These are phyloP conservation scores for Eutolmus rufibarbis DNA, from an alignment of 2,888 invertebrate genomes.

Conservation along the genomic window DNA sequence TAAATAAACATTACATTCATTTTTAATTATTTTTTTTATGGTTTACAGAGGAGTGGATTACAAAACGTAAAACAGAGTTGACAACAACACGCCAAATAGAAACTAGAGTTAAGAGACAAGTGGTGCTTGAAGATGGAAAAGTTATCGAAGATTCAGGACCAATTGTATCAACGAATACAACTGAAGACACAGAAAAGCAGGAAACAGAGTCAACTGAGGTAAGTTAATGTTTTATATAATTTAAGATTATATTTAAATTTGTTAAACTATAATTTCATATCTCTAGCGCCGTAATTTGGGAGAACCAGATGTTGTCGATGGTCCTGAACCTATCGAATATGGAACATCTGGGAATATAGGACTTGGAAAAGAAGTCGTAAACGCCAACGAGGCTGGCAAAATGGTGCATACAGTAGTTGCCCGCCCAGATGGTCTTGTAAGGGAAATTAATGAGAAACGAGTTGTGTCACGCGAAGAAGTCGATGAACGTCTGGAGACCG, in stretches of 20 bases:
- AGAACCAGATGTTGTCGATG: conserved; percentile 56
- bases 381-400: conserved; percentile 49
- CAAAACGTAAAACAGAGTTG: conserved; percentile 87
- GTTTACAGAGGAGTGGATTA: conserved; percentile 90
- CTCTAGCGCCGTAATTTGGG: conserved; percentile 65
- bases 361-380: conserved; percentile 3
- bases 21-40: background rate
- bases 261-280: background rate
- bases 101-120: conserved; percentile 86
- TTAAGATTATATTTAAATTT: background rate
- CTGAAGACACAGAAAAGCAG: conserved; percentile 88
- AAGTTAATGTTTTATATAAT: conserved; percentile 38
- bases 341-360: background rate
- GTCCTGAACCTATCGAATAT: conserved; percentile 48
- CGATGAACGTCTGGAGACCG: conserved; percentile 82
- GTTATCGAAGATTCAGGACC: conserved; percentile 90
- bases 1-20: background rate
- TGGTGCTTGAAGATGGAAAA: conserved; percentile 88
- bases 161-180: conserved; percentile 88
- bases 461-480: conserved; percentile 84
- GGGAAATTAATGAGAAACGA: conserved; percentile 80
- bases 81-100: conserved; percentile 91
- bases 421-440: conserved; percentile 79
- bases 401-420: conserved; percentile 64
- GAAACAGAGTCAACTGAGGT: conserved; percentile 89